Evolutionary conservation across 2,113 vertebrate genomes (phyloP).

Genomic region (Gorsachius goisagi): DNA sequence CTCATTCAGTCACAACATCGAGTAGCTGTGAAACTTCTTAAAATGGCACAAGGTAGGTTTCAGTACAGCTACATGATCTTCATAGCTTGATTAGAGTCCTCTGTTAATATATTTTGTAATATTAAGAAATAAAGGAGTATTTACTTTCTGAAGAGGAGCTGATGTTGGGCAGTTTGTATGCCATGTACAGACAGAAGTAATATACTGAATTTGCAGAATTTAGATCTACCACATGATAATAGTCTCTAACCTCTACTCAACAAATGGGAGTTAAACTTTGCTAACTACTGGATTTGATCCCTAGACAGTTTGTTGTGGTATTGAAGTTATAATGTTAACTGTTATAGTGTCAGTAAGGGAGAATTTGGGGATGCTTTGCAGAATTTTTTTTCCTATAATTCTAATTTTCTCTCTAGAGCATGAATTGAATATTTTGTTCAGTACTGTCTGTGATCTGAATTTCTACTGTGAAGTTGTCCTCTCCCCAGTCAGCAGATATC

Average conservation of each 20-base stretch:
- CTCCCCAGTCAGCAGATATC: neutral
- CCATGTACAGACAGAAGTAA: neutral
- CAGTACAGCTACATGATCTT: neutral
- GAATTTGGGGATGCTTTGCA: neutral
- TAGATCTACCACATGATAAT: neutral
- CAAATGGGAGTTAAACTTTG: neutral
- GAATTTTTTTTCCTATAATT: neutral
- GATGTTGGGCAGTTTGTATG: neutral
- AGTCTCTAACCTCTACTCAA: neutral
- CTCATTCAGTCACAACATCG: constrained; percentile 85
- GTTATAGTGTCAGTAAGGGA: neutral
- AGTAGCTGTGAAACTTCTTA: constrained; percentile 81
- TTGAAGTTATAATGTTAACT: neutral
- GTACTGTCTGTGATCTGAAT: neutral
- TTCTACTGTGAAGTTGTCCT: neutral
- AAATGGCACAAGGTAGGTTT: constrained; percentile 76
- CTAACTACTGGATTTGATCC: neutral
- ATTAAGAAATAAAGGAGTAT: neutral
- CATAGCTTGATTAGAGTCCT: neutral
- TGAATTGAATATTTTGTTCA: neutral
- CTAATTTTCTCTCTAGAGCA: neutral
- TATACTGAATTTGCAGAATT: neutral
- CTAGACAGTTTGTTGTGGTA: neutral
- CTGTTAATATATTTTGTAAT: neutral
- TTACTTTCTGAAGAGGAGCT: neutral